phyloP scores from a whole-genome alignment of 2,888 invertebrate genomes.

The Steinernema carpocapsae region DNA sequence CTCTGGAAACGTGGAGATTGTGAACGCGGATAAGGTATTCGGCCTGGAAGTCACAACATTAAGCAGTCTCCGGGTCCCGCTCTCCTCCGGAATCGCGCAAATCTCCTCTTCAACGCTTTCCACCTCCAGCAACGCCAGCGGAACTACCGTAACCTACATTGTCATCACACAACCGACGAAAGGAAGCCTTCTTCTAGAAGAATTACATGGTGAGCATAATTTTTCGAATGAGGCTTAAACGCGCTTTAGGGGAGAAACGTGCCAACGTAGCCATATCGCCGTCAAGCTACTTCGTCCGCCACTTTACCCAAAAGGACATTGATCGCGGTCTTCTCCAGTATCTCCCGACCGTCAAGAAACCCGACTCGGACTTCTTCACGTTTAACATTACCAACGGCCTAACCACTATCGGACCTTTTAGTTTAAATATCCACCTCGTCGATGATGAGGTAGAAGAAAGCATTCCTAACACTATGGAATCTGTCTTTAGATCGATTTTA shows the following conservation, averaged over 20 bases:
- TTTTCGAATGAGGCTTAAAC: conserved; percentile 15
- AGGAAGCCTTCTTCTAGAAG: conserved; percentile 37
- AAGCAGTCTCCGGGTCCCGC: not conserved
- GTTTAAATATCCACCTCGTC: conserved; percentile 46
- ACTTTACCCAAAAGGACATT: conserved; percentile 40
- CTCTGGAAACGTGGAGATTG: not conserved
- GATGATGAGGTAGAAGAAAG: conserved; percentile 36
- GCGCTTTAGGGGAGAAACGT: conserved; percentile 34
- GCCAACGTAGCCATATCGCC: conserved; percentile 33
- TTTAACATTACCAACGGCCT: conserved; percentile 46
- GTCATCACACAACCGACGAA: conserved; percentile 35
- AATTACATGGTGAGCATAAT: conserved; percentile 37
- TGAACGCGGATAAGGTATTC: not conserved
- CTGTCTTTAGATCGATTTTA: not conserved
- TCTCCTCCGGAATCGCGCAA: conserved; percentile 8
- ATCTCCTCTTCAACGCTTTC: conserved; percentile 17
- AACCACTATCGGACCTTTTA: conserved; percentile 47
- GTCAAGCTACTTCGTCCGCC: conserved; percentile 39
- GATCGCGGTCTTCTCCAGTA: conserved; percentile 44
- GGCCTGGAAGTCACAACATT: conserved; percentile 9
- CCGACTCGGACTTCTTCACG: conserved; percentile 43
- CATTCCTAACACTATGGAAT: too few species aligned
- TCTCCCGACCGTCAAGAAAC: conserved; percentile 39
- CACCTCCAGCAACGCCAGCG: not conserved
- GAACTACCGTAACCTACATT: conserved; percentile 16